A percentile compares a stretch with the other conserved stretches of the same genome.
Evolutionary conservation across 2,888 invertebrate genomes (phyloP).

Genomic region (Liodrosophila aerea): DNA sequence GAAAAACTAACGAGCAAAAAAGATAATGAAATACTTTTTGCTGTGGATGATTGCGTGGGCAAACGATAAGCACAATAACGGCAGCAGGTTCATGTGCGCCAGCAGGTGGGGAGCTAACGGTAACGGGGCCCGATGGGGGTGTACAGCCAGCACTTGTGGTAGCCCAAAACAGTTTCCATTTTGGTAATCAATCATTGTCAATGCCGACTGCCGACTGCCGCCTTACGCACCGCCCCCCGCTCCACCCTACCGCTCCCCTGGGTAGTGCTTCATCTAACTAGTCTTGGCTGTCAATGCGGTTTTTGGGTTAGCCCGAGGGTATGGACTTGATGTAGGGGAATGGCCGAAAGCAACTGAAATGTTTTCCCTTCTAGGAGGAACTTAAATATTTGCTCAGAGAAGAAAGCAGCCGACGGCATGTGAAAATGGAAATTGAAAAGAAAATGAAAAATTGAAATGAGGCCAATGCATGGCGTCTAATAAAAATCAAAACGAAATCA

Average conservation of each 20-base stretch:
- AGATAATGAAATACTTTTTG: constrained; percentile 70
- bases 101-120: constrained; percentile 34
- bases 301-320: constrained; percentile 29
- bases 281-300: constrained; percentile 69
- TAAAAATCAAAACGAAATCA: constrained; percentile 76
- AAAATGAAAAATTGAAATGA: constrained; percentile 32
- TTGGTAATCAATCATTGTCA: constrained; percentile 80
- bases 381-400: constrained; percentile 27
- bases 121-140: constrained; percentile 1
- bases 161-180: constrained; percentile 59
- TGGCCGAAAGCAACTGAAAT: not conserved
- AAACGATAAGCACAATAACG: constrained; percentile 23
- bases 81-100: constrained; percentile 45
- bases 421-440: not conserved
- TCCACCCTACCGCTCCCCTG: too few species aligned
- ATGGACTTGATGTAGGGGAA: constrained; percentile 1
- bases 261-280: too few species aligned
- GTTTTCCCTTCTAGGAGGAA: constrained; percentile 11
- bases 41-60: constrained; percentile 22
- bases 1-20: constrained; percentile 62
- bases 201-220: constrained; percentile 61
- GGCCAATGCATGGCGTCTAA: constrained; percentile 72
- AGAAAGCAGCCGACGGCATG: not conserved
- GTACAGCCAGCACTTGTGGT: constrained; percentile 40
- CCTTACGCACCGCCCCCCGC: too few species aligned